Conservation (phyloP, 2,888 invertebrate species). For the Oxyscelio sp. region DNA sequence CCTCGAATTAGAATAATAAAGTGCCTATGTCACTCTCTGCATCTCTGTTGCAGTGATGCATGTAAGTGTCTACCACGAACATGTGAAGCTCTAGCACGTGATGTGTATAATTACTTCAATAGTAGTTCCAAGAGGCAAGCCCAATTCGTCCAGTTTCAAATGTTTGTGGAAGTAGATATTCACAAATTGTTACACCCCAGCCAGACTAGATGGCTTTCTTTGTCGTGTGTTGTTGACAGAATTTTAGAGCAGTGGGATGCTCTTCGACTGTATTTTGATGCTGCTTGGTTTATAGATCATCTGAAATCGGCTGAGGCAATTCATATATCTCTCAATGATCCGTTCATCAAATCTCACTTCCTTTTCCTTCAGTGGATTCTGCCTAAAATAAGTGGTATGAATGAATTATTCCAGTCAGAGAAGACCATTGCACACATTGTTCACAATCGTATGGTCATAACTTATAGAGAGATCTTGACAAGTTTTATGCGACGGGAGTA, state of each 20-base stretch:
- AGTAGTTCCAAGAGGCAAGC: slow-evolving; percentile 75
- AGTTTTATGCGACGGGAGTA: no score
- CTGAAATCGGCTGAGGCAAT: no score
- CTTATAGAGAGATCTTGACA: no score
- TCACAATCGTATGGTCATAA: no score
- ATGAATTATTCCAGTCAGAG: no score
- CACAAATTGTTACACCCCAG: slow-evolving; percentile 79
- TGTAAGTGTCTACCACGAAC: slow-evolving; percentile 73
- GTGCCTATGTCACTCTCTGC: slow-evolving; percentile 63
- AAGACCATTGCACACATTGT: no score
- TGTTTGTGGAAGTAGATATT: slow-evolving; percentile 70
- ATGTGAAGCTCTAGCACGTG: slow-evolving; percentile 80
- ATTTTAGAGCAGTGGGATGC: slow-evolving; percentile 82
- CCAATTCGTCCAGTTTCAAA: slow-evolving; percentile 74
- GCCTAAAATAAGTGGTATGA: no score
- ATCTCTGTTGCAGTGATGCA: slow-evolving; percentile 52
- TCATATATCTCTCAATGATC: no score
- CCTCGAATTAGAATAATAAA: slow-evolving; percentile 57
- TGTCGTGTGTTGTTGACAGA: slow-evolving; percentile 76
- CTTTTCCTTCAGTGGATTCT: no score
- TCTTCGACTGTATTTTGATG: slow-evolving; percentile 76
- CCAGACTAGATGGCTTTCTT: slow-evolving; percentile 82
- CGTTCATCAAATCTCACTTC: no score
- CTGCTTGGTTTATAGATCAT: slow-evolving; percentile 7
- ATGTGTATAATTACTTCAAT: slow-evolving; percentile 79